These are phyloP conservation scores for Pterocles gutturalis DNA, from an alignment of 2,113 vertebrate genomes.

Conservation along the genomic window DNA sequence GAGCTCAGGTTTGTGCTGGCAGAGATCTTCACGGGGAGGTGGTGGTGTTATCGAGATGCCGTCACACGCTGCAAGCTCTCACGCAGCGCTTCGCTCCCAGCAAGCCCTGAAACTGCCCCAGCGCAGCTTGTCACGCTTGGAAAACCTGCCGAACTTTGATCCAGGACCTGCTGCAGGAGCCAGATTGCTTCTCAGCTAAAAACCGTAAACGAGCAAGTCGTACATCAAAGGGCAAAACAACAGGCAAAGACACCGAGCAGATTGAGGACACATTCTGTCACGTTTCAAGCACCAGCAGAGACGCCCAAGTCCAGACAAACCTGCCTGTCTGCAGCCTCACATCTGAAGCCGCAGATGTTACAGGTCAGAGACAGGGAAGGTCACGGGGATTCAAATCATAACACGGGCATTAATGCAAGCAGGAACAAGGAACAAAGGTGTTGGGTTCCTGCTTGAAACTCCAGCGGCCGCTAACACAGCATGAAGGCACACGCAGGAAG, in stretches of 20 bases:
- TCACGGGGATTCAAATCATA: neutral
- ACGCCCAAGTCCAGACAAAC: neutral
- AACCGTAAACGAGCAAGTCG: rapidly evolving
- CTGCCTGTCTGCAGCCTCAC: neutral
- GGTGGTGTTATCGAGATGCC: neutral
- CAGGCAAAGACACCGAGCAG: neutral
- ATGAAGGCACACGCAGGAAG: rapidly evolving
- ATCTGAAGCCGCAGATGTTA: neutral
- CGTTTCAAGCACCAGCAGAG: neutral
- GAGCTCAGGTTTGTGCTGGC: neutral
- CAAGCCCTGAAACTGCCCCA: neutral
- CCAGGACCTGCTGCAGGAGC: neutral
- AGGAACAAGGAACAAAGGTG: neutral
- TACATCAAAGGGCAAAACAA: neutral
- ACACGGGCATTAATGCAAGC: neutral
- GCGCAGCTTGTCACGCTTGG: rapidly evolving
- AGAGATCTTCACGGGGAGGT: neutral
- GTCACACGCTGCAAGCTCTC: neutral
- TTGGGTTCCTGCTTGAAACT: neutral
- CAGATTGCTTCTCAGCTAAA: neutral
- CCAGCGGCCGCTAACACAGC: neutral
- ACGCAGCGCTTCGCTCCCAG: neutral
- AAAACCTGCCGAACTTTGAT: rapidly evolving
- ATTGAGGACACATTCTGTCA: neutral
- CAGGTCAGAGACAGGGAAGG: neutral